Evolutionary conservation across 1,140 invertebrate species (phyloP), one percentile per base, ranked within the genome.

Genomic region (Danaus plexippus): DNA sequence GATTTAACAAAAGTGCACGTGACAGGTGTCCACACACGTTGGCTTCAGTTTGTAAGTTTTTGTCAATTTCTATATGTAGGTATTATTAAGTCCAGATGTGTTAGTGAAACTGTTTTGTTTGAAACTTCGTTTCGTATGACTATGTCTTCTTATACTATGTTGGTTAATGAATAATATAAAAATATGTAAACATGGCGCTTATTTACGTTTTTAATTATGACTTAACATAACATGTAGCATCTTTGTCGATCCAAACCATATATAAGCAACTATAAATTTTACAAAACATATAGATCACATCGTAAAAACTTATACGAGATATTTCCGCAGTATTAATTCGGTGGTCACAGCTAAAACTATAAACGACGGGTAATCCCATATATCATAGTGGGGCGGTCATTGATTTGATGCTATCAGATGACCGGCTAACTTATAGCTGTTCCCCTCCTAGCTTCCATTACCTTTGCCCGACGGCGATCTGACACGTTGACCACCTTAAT

Each of bases 281-380:
- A 32, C 22, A 32, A 32, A 32, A 32, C 22, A 32, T 32, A 32
- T 32, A 32, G 22, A 32, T 32, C 22, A 32, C 22, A 43, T 64
- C 59, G 56, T 70, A 69, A 71, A 68, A 70, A 65, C 64, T 64
- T 73, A 80, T 77, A 77, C 57, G 67, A 67, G 66, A 73, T 75
- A 82, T 82, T 80, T 81, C 80, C 74, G 61, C 63, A 63, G 63
- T 79, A 86, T 85, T 86, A 85, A 85, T 86, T 80, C 74, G 68
- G 65, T 61, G 66, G 64, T 59, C 67, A 64, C 47, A 73, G 67
- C 71, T 82, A 75, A 82, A 87, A 87, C 84, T 85, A 84, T 84
- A 85, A 80, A 77, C 70, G 74, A 56, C 63, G 69, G 75, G 71
- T 76, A 75, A 77, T 74, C 61, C 75, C 67, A 86, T 87, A 79